Conservation (phyloP, 2,113 vertebrate genomes). For the Columbina picui region DNA sequence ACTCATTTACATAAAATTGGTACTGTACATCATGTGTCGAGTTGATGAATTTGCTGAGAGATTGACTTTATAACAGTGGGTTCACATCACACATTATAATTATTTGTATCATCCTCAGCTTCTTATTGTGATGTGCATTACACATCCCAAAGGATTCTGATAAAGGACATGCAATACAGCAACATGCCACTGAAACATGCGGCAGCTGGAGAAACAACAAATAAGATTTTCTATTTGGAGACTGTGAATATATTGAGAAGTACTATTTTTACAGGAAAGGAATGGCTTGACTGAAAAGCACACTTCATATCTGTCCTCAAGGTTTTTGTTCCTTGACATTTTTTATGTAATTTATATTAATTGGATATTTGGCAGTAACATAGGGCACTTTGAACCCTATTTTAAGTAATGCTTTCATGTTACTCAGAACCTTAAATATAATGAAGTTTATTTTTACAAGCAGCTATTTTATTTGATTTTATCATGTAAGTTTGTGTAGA, state of each 20-base stretch:
- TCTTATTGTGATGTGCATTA: conserved; percentile 45
- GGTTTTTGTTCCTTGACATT: neutral
- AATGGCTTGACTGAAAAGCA: conserved; percentile 9
- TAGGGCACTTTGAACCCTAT: neutral
- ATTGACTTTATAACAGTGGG: conserved; percentile 55
- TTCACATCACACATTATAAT: conserved; percentile 43
- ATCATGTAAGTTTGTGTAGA: neutral
- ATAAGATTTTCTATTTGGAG: conserved; percentile 21
- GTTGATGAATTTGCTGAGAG: conserved; percentile 53
- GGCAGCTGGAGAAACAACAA: neutral
- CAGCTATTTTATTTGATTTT: neutral
- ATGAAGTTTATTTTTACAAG: neutral
- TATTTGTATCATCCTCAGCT: conserved; percentile 61
- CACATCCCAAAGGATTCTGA: conserved; percentile 38
- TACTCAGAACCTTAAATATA: neutral
- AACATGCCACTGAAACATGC: conserved; percentile 8
- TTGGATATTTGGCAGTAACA: neutral
- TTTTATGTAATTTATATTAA: conserved; percentile 7
- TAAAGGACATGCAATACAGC: conserved; percentile 1
- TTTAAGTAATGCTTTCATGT: neutral
- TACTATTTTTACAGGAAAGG: conserved; percentile 7
- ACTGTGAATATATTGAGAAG: conserved; percentile 3
- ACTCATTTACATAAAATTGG: conserved; percentile 63
- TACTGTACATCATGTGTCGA: conserved; percentile 41
- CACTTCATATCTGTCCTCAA: neutral